Evolutionary conservation across 2,113 vertebrate species (phyloP).

Genomic region (Burhinus bistriatus): DNA sequence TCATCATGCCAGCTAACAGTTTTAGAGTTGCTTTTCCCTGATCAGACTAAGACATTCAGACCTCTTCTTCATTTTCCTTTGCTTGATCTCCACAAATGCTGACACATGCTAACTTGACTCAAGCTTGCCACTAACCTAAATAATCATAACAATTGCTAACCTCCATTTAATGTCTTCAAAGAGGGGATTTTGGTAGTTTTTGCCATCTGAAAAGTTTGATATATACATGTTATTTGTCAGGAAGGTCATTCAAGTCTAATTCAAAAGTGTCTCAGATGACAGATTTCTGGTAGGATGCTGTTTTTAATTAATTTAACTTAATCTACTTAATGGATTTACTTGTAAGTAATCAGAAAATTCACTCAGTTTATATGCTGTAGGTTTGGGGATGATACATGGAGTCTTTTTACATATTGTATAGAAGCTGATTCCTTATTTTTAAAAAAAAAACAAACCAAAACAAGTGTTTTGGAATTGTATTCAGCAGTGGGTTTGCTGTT

Average conservation of each 20-base stretch:
- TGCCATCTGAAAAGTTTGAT: not conserved
- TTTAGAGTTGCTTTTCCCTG: conserved; percentile 9
- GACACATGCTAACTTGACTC: conserved; percentile 10
- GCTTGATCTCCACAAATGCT: conserved; percentile 40
- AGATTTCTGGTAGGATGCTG: not conserved
- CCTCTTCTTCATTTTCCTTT: not conserved
- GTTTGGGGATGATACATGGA: not conserved
- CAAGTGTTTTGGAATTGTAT: not conserved
- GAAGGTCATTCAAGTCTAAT: not conserved
- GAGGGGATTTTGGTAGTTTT: not conserved
- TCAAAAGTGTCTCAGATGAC: not conserved
- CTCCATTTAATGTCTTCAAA: not conserved
- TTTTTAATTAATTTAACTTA: conserved; percentile 56
- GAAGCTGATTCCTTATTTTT: not conserved
- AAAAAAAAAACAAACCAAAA: not conserved
- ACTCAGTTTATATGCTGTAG: not conserved
- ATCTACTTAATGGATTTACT: conserved; percentile 62
- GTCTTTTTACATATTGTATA: not conserved
- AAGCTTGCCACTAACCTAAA: not conserved
- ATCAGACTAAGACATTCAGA: conserved; percentile 19
- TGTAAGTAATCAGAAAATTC: conserved; percentile 43
- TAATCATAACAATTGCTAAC: conserved; percentile 27
- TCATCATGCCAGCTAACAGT: not conserved
- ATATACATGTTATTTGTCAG: not conserved
- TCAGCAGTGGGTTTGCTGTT: not conserved